Base-by-base conservation (phyloP, 2,888 invertebrate genomes). In the Heliconius erato region DNA sequence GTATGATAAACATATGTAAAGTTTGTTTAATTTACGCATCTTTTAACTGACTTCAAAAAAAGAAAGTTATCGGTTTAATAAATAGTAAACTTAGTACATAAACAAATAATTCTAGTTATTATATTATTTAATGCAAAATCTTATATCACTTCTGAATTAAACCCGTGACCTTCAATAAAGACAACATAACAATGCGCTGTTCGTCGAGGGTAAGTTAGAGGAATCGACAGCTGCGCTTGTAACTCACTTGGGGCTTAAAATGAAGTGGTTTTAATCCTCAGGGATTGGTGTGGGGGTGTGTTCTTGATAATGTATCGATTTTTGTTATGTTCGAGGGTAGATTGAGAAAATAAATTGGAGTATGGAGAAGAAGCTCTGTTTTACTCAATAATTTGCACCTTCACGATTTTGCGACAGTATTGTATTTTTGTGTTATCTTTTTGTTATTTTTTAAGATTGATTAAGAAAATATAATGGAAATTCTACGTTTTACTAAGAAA, bases 181-280 rank as follows among this genome's bases (percentile, higher is more conserved):
- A 76, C 23, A 59, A n/a, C 19, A 59, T 59, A 14, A 35, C 23
- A 32, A 59, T 76, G 32, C 40, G 54, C 19, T 19, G 63, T 76
- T 6, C 23, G 40, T 14, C 35, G 59, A 40, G 63, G 63, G 63
- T 76, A 59, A 59, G n/a, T 76, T 76, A 40, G 76, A 76, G 76
- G n/a, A 76, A 26, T 11, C 35, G 76, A 76, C 76, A 76, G 76
- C 63, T 76, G 76, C 76, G 76, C 59, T 76, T 76, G 76, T 63
- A 63, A 35, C 76, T 12, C 76, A 63, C 76, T 63, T 63, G 76
- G 76, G 76, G 63, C n/a, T 35, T 32, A 19, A 2, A 59, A 76
- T n/a, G 74, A 74, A 74, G 54, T 59, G 32, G 59, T 44, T 26
- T 63, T 35, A 72, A 44, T 26, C 72, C 44, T 26, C 7, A 63